Conservation (phyloP, 2,797 vertebrate species). For the Molossus molossus region DNA sequence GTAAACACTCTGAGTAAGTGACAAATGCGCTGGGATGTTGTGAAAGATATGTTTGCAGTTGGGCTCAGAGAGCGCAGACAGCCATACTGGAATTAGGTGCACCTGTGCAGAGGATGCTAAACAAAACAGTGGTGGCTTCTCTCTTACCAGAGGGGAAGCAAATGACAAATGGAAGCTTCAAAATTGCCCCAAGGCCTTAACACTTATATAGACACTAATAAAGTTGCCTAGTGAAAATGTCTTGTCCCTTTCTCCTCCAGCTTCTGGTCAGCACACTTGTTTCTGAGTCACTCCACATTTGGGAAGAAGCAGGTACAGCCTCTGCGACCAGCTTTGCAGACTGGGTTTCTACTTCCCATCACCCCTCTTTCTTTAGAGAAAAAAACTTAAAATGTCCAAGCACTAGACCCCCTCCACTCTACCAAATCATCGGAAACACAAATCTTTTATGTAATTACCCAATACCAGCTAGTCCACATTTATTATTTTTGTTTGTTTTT, state of each 20-base stretch:
- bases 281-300: background rate
- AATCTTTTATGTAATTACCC: conserved; percentile 5
- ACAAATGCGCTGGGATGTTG: background rate
- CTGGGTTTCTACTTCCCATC: background rate
- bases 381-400: background rate
- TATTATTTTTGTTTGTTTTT: background rate
- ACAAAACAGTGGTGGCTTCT: background rate
- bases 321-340: background rate
- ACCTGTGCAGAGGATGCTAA: conserved; percentile 51
- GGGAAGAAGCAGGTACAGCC: conserved; percentile 12
- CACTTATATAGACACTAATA: background rate
- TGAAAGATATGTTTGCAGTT: conserved; percentile 54
- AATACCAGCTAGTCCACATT: background rate
- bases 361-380: conserved; percentile 5
- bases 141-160: background rate
- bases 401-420: background rate
- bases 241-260: background rate
- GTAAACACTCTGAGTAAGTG: conserved; percentile 38
- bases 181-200: background rate
- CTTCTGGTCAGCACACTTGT: background rate
- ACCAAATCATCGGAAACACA: background rate
- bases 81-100: background rate
- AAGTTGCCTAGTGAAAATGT: background rate
- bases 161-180: conserved; percentile 46
- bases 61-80: conserved; percentile 26